Base-by-base conservation (phyloP, 1,140 invertebrate genomes). In the Cydia strobilella region DNA sequence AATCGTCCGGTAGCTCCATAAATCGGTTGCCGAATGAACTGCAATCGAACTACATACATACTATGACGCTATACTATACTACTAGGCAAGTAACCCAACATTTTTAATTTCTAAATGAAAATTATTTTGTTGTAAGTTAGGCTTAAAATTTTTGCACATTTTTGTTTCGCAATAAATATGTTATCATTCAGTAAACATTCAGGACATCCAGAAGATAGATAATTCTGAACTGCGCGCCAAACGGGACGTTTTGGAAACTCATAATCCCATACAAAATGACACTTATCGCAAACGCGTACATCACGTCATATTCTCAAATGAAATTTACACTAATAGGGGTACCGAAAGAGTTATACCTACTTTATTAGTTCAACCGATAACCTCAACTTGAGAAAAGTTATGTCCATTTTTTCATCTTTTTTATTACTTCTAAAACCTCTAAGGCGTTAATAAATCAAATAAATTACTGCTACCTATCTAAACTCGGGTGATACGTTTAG, bases 361-460 rank as follows among this genome's bases (percentile, higher is more conserved):
- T 27, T 63, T 63, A 25, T 10, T 35, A 23, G 2, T 25, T 25
- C n/a, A 23, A 13, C 3, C 12, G 62, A 31, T 63, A 63, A 63
- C 9, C 23, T 31, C 62, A 66, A 66, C 27, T 66, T 3, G 63
- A n/a, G 63, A 12, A 13, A 66, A 31, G 20, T 66, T 31, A 27
- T 31, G 7, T 66, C 63, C 63, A n/a, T 31, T 66, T 66, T 35
- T 66, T 66, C 25, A 13, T 3, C 63, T 15, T 66, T 66, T 35
- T 66, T 66, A 66, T 31, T 1, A 66, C 63, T 66, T 66, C 63
- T 31, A 27, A 66, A 66, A 66, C 27, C 25, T 31, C 25, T 31
- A 3, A 66, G 23, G 63, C 25, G 25, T 66, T 66, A 66, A 66
- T 66, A 66, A 66, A 66, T 66, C 63, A 66, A 66, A 31, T 31